Conservation (phyloP, 1,140 invertebrate genomes). For the Drosophila repletoides region DNA sequence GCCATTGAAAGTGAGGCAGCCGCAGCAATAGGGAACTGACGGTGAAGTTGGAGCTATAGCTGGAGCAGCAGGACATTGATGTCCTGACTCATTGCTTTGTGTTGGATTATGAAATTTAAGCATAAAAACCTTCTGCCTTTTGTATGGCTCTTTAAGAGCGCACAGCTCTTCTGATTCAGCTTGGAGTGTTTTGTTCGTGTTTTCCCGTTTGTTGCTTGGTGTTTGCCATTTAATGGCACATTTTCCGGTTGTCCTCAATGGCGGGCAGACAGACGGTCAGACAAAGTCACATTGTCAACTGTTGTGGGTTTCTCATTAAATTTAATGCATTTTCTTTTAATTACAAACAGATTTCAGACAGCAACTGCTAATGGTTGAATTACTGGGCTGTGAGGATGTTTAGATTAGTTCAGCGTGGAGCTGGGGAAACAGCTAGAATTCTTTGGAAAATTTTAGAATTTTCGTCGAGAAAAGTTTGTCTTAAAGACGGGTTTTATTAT, state of each 20-base stretch:
- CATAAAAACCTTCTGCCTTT: constrained; percentile 59
- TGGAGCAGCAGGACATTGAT: constrained; percentile 32
- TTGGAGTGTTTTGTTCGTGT: constrained; percentile 15
- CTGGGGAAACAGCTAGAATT: background rate
- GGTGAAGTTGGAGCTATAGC: background rate
- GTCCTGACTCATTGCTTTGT: constrained; percentile 58
- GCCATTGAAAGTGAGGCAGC: constrained; percentile 50
- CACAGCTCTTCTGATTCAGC: constrained; percentile 26
- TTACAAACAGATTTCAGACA: constrained; percentile 37
- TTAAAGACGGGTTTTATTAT: no score
- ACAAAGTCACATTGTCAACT: constrained; percentile 17
- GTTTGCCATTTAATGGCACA: constrained; percentile 71
- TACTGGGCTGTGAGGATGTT: background rate
- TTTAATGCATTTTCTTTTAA: constrained; percentile 60
- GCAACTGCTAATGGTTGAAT: constrained; percentile 20
- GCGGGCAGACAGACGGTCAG: constrained; percentile 10
- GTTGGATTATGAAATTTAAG: constrained; percentile 77
- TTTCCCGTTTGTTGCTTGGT: constrained; percentile 18
- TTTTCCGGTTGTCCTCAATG: constrained; percentile 58
- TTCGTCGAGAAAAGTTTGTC: background rate
- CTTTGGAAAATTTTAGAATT: background rate
- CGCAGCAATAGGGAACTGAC: constrained; percentile 11
- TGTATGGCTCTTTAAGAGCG: constrained; percentile 26
- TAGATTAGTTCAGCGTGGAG: no score
- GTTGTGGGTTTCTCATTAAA: constrained; percentile 51